Evolutionary conservation across 2,888 invertebrate species (phyloP), one percentile per base, ranked within the genome.

Genomic region (Tigriopus californicus): DNA sequence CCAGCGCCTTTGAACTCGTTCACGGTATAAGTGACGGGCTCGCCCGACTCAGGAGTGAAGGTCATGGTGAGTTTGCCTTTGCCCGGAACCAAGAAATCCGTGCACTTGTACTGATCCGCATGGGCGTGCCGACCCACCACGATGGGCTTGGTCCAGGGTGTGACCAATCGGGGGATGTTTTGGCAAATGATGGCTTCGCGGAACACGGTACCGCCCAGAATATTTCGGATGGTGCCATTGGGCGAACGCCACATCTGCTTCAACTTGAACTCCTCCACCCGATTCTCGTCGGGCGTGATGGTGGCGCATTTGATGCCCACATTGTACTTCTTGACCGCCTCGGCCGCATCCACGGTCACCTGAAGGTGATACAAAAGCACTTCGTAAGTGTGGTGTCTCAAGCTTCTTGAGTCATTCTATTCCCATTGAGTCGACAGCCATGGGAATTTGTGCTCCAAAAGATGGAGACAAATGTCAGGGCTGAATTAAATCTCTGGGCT

Each of bases 231-330:
- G 1, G 77, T 77, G 61, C 77, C 77, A 67, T 77, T 77, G 18
- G 77, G 77, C 2, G 75, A 75, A 62, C 70, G 72, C 75, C 76
- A 77, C 76, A 77, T 77, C 66, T 76, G 70, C 69, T 77, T 77
- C 64, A 77, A 66, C 52, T 73, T 73, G 67, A 77, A 77, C 65
- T 77, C 77, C 72, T 88, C 85, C 0, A 97, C 92, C 69, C 97
- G 78, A 42, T 87, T 85, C 72, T 97, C 97, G 71, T 97, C 97
- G 1, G 97, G 95, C 1, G 97, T 97, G 64, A 97, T 98, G 2
- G 97, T 89, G 24, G 97, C 97, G 74, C 98, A 98, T 73, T 98
- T 98, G 65, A 98, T 89, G 47, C 97, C 98, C 56, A 98, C 97
- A 73, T 91, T 94, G 76, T 92, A 95, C 70, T 90, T 89, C 71